phyloP scores from a whole-genome alignment of 1,140 invertebrate genomes.

The Berghia stephanieae region DNA sequence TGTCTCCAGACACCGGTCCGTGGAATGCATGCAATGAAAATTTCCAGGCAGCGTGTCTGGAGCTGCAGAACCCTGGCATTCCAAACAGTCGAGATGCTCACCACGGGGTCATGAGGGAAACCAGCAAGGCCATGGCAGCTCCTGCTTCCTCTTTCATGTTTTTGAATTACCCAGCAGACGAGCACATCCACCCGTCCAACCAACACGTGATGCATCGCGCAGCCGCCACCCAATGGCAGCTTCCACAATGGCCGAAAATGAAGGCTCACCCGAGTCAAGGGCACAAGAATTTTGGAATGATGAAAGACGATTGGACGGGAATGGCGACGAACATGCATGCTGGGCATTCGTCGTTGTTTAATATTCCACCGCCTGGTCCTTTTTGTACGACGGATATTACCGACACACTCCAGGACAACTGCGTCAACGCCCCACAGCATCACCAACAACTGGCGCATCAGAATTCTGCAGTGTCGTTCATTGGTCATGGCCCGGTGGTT shows the following conservation, averaged over 20 bases:
- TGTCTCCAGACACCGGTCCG: background rate
- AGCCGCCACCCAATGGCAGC: conserved; percentile 12
- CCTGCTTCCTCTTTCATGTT: conserved; percentile 11
- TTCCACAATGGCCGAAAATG: conserved; percentile 15
- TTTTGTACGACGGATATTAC: background rate
- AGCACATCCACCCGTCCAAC: background rate
- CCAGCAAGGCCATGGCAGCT: background rate
- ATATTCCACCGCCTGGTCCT: background rate
- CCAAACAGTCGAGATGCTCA: background rate
- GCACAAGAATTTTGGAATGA: background rate
- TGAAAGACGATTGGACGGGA: conserved; percentile 10
- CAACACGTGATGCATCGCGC: background rate
- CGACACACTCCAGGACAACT: background rate
- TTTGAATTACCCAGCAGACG: conserved; percentile 12
- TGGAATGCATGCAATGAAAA: conserved; percentile 21
- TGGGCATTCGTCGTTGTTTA: background rate
- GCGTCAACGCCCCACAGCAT: background rate
- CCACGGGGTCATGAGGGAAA: background rate
- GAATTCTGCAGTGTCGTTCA: background rate
- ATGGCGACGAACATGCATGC: background rate
- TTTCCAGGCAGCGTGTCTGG: conserved; percentile 2
- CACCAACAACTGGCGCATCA: background rate
- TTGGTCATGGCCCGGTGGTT: background rate
- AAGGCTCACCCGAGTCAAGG: background rate
- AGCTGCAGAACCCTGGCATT: background rate